These are phyloP conservation scores for Orestias chungarensis DNA, from an alignment of 2,797 vertebrate genomes.

Conservation along the genomic window DNA sequence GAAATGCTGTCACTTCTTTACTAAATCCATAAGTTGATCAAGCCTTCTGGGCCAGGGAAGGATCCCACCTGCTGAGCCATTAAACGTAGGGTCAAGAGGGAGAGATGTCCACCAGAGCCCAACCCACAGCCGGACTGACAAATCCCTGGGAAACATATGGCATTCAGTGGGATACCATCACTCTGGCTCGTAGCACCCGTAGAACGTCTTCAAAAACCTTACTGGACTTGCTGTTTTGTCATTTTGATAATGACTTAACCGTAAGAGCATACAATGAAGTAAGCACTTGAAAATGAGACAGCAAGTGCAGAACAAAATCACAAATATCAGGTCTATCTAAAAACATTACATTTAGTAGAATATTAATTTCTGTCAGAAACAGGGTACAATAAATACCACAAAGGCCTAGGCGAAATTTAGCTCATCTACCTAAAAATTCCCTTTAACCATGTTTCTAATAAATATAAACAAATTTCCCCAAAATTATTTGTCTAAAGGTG, in stretches of 20 bases:
- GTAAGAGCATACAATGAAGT: neutral
- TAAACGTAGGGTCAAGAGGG: neutral
- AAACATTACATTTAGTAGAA: neutral
- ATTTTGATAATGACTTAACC: no score
- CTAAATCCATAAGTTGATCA: no score
- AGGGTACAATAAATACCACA: neutral
- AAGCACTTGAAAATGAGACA: neutral
- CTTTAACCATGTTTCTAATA: neutral
- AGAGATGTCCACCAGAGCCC: no score
- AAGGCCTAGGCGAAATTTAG: neutral
- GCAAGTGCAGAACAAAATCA: neutral
- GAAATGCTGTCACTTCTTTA: no score
- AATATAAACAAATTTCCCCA: neutral
- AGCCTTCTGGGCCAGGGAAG: neutral
- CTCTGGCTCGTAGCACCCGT: no score
- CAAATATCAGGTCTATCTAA: neutral
- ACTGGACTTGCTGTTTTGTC: neutral
- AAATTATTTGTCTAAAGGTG: neutral
- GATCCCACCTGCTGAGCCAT: neutral
- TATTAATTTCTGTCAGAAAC: neutral
- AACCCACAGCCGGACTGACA: no score
- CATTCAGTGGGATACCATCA: no score
- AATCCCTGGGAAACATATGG: no score
- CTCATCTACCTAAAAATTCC: neutral
- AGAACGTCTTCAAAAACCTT: no score